Evolutionary conservation across 1,140 invertebrate genomes (phyloP).

Genomic region (Pseudomyrmex pallidus): DNA sequence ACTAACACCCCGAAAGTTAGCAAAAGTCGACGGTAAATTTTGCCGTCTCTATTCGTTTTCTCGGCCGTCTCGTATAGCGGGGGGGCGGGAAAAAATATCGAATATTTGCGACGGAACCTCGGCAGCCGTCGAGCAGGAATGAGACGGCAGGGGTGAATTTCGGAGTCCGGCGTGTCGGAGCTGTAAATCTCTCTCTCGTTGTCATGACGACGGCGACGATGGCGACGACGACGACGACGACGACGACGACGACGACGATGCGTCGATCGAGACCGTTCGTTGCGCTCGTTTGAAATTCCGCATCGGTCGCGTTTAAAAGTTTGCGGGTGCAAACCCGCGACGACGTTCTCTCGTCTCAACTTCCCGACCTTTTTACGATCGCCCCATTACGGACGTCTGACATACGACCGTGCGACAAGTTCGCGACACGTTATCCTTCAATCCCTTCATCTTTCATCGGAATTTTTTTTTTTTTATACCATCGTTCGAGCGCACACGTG

Average conservation of each 20-base stretch:
- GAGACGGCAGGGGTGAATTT: neutral
- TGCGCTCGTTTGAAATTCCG: slow-evolving; percentile 65
- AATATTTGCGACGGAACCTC: slow-evolving; percentile 40
- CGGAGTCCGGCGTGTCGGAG: slow-evolving; percentile 16
- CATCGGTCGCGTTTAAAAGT: slow-evolving; percentile 64
- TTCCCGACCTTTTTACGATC: slow-evolving; percentile 17
- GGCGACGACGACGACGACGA: neutral
- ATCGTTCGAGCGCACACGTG: neutral
- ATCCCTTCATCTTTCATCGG: neutral
- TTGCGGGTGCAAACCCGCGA: slow-evolving; percentile 46
- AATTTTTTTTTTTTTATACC: neutral
- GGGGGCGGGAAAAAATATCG: slow-evolving; percentile 50
- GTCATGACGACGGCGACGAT: slow-evolving; percentile 11
- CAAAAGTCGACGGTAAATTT: slow-evolving; percentile 53
- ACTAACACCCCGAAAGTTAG: slow-evolving; percentile 43
- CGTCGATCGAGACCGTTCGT: neutral
- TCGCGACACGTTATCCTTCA: slow-evolving; percentile 3
- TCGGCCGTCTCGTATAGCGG: neutral
- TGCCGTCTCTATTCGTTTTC: neutral
- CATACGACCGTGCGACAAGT: slow-evolving; percentile 5
- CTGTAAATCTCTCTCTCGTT: slow-evolving; percentile 59
- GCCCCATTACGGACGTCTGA: neutral
- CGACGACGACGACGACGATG: too few relatives aligned
- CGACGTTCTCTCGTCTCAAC: slow-evolving; percentile 20
- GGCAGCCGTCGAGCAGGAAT: slow-evolving; percentile 20